Evolutionary conservation across 2,113 vertebrate species (phyloP).

Genomic region (Hydrolagus affinis): DNA sequence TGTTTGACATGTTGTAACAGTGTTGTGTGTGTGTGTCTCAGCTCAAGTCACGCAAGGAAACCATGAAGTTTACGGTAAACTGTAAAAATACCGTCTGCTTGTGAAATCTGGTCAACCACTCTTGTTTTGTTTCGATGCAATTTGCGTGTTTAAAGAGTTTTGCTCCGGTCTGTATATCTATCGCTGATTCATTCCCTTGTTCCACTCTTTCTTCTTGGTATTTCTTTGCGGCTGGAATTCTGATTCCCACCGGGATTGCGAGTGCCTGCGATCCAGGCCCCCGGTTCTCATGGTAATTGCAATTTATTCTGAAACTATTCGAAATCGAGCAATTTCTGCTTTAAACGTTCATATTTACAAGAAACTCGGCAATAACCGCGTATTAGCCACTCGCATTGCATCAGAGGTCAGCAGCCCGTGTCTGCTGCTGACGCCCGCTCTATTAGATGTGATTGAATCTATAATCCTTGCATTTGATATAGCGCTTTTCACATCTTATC

Average conservation of each 20-base stretch:
- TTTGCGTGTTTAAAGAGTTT: neutral
- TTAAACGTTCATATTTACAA: neutral
- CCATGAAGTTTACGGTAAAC: constrained; percentile 51
- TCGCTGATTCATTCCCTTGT: neutral
- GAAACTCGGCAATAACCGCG: neutral
- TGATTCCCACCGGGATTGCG: constrained; percentile 38
- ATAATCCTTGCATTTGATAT: too few species aligned
- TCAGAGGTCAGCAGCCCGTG: neutral
- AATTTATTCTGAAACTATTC: constrained; percentile 35
- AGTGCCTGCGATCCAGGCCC: constrained; percentile 35
- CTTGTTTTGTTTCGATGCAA: neutral
- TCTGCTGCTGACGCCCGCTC: too few species aligned
- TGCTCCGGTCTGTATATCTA: neutral
- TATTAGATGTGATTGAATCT: too few species aligned
- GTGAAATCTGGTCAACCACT: constrained; percentile 7
- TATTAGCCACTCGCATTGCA: neutral
- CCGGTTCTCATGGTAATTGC: constrained; percentile 35
- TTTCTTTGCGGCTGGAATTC: neutral
- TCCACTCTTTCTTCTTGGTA: neutral
- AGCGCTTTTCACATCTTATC: too few species aligned
- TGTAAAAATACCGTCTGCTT: constrained; percentile 42
- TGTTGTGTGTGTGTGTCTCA: constrained; percentile 37
- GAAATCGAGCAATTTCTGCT: too few species aligned
- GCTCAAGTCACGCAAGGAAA: constrained; percentile 44
- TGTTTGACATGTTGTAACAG: constrained; percentile 52